Evolutionary conservation across 2,113 vertebrate species (phyloP).

Genomic region (Campylorhamphus procurvoides): DNA sequence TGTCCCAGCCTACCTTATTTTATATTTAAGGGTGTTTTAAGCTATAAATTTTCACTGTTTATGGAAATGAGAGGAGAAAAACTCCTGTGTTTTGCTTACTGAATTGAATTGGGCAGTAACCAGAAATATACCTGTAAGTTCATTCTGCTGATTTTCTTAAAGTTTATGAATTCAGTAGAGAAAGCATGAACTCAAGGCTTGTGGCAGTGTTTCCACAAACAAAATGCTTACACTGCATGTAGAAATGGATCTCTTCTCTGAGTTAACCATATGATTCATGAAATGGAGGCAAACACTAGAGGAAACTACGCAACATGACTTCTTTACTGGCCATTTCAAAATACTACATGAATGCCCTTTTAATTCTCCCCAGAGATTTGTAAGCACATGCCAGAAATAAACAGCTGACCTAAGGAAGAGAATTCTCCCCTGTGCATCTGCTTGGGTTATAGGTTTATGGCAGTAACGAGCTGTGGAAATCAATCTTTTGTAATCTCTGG

Average conservation of each 20-base stretch:
- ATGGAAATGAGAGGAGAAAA: background rate
- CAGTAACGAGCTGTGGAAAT: conserved; percentile 65
- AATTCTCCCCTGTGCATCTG: conserved; percentile 43
- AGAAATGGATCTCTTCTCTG: background rate
- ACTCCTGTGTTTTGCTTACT: background rate
- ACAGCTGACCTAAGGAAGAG: conserved; percentile 50
- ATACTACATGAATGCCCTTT: conserved; percentile 1
- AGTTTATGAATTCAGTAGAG: background rate
- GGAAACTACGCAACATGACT: background rate
- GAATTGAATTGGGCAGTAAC: background rate
- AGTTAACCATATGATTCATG: background rate
- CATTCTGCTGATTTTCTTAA: background rate
- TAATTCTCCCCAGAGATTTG: background rate
- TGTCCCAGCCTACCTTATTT: background rate
- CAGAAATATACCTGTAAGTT: background rate
- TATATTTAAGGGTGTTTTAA: background rate
- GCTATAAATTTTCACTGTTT: background rate
- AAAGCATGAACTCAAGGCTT: background rate
- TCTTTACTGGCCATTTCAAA: conserved; percentile 9
- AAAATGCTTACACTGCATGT: background rate
- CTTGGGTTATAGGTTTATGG: conserved; percentile 63
- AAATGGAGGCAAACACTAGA: background rate
- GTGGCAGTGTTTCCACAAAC: background rate
- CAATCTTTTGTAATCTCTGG: conserved; percentile 71
- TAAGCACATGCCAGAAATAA: conserved; percentile 48